Percentiles rank a stretch among this genome's conserved stretches.
These are phyloP conservation scores for Neotoxoptera formosana DNA, from an alignment of 1,140 invertebrate genomes.

Conservation along the genomic window DNA sequence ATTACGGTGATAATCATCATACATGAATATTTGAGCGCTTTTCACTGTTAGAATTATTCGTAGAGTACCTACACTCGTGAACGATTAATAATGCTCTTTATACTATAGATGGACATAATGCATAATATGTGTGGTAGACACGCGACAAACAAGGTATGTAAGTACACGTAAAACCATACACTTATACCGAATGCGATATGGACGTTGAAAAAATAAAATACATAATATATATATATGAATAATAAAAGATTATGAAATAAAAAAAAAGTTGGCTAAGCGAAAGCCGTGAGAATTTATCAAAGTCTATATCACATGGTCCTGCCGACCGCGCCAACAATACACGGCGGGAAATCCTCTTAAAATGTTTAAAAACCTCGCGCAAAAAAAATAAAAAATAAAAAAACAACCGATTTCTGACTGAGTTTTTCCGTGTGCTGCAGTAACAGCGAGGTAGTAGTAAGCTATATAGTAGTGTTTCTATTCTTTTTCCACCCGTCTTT, in stretches of 20 bases:
- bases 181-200: neutral
- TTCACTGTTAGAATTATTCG: neutral
- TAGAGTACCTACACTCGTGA: neutral
- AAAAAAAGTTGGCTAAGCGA: neutral
- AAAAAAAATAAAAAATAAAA: neutral
- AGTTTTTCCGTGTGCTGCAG: neutral
- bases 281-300: conserved; percentile 35
- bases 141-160: neutral
- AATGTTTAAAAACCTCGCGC: neutral
- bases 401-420: neutral
- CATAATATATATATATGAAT: neutral
- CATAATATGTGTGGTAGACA: neutral
- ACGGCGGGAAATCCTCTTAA: neutral
- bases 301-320: conserved; percentile 15
- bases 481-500: neutral
- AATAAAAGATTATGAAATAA: neutral
- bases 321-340: neutral
- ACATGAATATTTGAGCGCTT: neutral
- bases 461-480: neutral
- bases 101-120: neutral
- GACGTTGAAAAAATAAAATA: neutral
- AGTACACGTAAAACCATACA: neutral
- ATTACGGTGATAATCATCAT: neutral
- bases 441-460: neutral
- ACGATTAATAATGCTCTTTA: neutral